phyloP scores from a whole-genome alignment of 2,888 invertebrate genomes.

The Andrena marginata region DNA sequence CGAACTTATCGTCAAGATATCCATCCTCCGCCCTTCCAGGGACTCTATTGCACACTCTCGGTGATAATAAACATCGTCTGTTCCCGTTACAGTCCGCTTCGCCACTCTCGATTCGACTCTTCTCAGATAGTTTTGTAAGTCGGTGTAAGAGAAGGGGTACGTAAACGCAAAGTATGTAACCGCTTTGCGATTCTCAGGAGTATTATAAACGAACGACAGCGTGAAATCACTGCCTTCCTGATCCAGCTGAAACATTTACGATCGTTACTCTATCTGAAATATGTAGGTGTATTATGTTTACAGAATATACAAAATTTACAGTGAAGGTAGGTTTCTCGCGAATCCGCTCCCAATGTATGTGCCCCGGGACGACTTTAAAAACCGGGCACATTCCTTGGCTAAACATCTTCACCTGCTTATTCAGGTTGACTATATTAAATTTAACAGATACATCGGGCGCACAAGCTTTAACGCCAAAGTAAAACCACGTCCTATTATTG shows the following conservation, averaged over 20 bases:
- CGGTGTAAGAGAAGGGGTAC: constrained; percentile 94
- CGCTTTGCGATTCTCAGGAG: constrained; percentile 90
- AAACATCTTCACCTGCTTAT: constrained; percentile 95
- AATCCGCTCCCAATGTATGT: constrained; percentile 93
- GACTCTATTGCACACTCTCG: constrained; percentile 93
- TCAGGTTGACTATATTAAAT: constrained; percentile 94
- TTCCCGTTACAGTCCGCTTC: constrained; percentile 72
- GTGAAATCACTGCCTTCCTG: constrained; percentile 89
- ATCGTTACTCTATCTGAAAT: neutral
- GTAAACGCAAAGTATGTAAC: constrained; percentile 96
- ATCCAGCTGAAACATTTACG: constrained; percentile 87
- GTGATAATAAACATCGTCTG: constrained; percentile 93
- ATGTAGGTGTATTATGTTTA: neutral
- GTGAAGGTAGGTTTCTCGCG: constrained; percentile 92
- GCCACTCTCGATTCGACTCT: constrained; percentile 89
- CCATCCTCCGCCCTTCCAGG: constrained; percentile 91
- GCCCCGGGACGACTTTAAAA: constrained; percentile 90
- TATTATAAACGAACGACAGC: constrained; percentile 90
- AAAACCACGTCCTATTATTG: constrained; percentile 96
- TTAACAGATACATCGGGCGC: constrained; percentile 88
- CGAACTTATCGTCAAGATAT: constrained; percentile 93
- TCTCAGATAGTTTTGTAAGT: constrained; percentile 91
- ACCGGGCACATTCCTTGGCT: constrained; percentile 96
- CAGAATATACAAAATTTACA: constrained; percentile 85
- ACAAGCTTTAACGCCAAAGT: constrained; percentile 91